Evolutionary conservation across 2,888 invertebrate genomes (phyloP).

Genomic region (Heteromurus nitidus): DNA sequence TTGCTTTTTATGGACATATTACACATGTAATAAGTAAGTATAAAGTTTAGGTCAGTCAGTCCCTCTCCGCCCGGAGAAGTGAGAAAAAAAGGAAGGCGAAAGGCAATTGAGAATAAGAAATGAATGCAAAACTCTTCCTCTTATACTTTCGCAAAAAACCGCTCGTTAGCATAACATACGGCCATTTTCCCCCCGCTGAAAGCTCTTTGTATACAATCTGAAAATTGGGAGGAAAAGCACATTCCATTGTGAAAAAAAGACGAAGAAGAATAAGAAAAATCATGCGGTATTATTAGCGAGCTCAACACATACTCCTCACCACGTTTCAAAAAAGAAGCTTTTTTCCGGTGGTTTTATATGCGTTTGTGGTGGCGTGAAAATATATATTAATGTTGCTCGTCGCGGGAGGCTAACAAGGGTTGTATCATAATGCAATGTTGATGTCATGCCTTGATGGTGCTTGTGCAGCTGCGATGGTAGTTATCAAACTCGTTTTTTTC

Average conservation of each 20-base stretch:
- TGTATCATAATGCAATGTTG: slow-evolving; percentile 46
- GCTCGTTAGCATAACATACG: slow-evolving; percentile 45
- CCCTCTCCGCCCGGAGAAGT: too few species aligned
- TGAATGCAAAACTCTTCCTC: slow-evolving; percentile 29
- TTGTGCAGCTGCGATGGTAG: slow-evolving; percentile 31
- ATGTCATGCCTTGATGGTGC: slow-evolving; percentile 41
- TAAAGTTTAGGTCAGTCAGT: too few species aligned
- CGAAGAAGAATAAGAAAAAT: too few species aligned
- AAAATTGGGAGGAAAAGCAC: slow-evolving; percentile 19
- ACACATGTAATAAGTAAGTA: too few species aligned
- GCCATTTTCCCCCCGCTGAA: neutral
- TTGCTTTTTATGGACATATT: too few species aligned
- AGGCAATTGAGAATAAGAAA: slow-evolving; percentile 32
- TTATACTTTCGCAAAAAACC: slow-evolving; percentile 26
- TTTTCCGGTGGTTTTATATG: too few species aligned
- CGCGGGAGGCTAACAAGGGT: slow-evolving; percentile 16
- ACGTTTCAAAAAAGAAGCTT: too few species aligned
- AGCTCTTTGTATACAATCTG: neutral
- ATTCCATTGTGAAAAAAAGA: neutral
- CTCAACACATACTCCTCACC: too few species aligned
- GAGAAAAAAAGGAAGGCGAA: too few species aligned
- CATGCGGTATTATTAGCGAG: too few species aligned
- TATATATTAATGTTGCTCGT: neutral
- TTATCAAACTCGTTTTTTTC: slow-evolving; percentile 11
- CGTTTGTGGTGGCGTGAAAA: too few species aligned